Conservation (phyloP, 2,113 vertebrate genomes). For the Aythya baeri region DNA sequence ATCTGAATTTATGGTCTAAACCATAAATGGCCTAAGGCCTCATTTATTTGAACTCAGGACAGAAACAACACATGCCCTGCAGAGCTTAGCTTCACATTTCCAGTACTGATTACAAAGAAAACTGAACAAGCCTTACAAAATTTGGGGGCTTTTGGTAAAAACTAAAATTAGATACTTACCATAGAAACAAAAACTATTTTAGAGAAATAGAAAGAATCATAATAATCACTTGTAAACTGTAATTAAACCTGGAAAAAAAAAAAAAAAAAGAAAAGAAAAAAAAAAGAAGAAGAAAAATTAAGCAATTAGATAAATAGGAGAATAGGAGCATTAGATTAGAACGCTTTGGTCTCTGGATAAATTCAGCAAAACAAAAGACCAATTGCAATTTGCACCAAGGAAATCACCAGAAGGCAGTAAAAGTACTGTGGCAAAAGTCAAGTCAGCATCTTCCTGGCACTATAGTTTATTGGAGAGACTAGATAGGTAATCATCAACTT, state of each 20-base stretch:
- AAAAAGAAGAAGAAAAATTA: neutral
- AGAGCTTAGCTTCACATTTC: neutral
- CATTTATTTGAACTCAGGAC: constrained; percentile 59
- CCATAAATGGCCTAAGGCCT: constrained; percentile 51
- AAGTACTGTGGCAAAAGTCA: neutral
- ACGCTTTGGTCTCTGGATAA: neutral
- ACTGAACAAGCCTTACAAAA: neutral
- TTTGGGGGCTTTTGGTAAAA: neutral
- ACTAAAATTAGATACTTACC: neutral
- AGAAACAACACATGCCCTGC: constrained; percentile 30
- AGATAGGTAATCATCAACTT: neutral
- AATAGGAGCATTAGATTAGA: neutral
- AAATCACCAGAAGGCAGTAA: neutral
- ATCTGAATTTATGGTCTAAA: constrained; percentile 66
- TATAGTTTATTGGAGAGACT: neutral
- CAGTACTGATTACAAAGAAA: neutral
- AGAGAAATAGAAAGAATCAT: neutral
- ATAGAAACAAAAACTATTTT: neutral
- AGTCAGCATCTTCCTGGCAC: neutral
- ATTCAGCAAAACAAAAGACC: neutral
- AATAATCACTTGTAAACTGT: neutral
- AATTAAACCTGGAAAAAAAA: neutral
- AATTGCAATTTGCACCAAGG: neutral
- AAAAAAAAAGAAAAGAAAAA: neutral
- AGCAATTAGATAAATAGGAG: neutral